phyloP scores from a whole-genome alignment of 2,797 vertebrate species.

The Spinus olivaceus region DNA sequence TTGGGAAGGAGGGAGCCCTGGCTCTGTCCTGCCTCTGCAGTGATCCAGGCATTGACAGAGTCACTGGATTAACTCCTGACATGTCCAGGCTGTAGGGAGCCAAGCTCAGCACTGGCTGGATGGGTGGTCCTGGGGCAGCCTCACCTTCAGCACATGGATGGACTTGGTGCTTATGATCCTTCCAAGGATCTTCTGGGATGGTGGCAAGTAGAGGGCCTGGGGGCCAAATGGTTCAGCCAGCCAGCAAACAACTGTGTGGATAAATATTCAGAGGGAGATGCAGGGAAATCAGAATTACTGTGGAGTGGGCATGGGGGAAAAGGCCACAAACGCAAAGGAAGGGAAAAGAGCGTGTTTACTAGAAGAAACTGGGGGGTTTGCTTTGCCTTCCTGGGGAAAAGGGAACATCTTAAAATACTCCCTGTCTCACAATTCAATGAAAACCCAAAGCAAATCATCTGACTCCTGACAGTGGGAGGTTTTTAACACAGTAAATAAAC shows the following conservation, averaged over 20 bases:
- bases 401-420: background rate
- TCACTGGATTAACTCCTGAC: background rate
- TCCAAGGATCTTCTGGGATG: background rate
- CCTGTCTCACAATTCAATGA: background rate
- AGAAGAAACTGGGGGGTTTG: background rate
- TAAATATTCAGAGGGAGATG: background rate
- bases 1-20: background rate
- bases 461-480: background rate
- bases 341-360: background rate
- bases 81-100: background rate
- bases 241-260: background rate
- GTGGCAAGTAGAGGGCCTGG: background rate
- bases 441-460: background rate
- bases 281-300: background rate
- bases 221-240: background rate
- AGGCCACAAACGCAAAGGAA: background rate
- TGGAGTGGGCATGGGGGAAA: background rate
- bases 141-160: background rate
- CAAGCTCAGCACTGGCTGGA: background rate
- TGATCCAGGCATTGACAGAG: background rate
- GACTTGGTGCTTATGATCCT: background rate
- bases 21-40: background rate
- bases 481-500: conserved; percentile 12
- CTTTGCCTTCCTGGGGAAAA: background rate
- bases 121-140: background rate